Conservation (phyloP, 2,113 vertebrate species). For the Rhinoderma darwinii region DNA sequence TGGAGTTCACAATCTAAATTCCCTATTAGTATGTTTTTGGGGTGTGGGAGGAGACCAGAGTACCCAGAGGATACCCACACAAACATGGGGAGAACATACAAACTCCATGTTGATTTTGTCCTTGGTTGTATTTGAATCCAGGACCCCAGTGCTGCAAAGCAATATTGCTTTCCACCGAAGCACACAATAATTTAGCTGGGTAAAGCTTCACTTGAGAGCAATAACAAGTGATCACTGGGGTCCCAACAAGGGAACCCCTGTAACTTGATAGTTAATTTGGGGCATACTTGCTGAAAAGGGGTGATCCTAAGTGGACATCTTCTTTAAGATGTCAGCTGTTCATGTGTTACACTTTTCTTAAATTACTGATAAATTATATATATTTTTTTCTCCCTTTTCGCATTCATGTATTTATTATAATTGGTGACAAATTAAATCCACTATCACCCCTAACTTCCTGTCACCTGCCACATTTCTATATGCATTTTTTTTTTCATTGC, state of each 20-base stretch:
- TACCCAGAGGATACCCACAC: too few species aligned
- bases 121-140: too few species aligned
- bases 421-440: neutral
- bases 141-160: too few species aligned
- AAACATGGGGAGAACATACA: too few species aligned
- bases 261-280: neutral
- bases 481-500: neutral
- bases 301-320: neutral
- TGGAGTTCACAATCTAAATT: too few species aligned
- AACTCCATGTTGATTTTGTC: too few species aligned
- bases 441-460: neutral
- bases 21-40: too few species aligned
- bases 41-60: too few species aligned
- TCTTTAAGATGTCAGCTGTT: neutral
- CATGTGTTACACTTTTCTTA: neutral
- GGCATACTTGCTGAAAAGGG: neutral
- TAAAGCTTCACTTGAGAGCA: too few species aligned
- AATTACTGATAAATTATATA: neutral
- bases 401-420: neutral
- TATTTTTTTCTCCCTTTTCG: neutral
- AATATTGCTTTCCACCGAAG: too few species aligned
- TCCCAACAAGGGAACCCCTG: too few species aligned
- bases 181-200: too few species aligned
- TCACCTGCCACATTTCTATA: neutral
- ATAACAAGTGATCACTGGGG: neutral